Conservation (phyloP, 1,140 invertebrate species). For the Lepidurus apus region DNA sequence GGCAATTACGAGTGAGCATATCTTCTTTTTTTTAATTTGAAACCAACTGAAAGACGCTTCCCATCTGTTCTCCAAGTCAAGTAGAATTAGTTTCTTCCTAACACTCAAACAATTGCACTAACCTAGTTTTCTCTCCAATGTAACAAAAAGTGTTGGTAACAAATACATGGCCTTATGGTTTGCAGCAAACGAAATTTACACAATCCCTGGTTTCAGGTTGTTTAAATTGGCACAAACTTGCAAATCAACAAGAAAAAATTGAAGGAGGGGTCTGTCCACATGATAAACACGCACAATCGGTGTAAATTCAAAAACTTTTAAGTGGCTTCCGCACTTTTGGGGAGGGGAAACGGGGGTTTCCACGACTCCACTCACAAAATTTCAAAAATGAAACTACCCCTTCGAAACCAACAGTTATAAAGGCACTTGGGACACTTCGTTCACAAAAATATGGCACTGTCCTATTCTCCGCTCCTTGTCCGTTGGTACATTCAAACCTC, state of each 20-base stretch:
- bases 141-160: constrained; percentile 18
- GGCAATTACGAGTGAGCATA: constrained; percentile 13
- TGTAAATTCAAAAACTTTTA: background rate
- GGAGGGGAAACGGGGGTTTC: background rate
- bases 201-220: constrained; percentile 15
- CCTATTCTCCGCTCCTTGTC: background rate
- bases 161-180: constrained; percentile 8
- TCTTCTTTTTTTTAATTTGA: background rate
- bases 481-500: background rate
- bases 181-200: background rate
- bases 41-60: constrained; percentile 13
- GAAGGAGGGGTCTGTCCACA: background rate
- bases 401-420: background rate
- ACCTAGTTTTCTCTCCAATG: background rate
- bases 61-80: background rate
- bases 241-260: background rate
- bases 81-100: constrained; percentile 3
- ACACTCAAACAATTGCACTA: constrained; percentile 15
- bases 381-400: background rate
- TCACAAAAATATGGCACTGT: constrained; percentile 19
- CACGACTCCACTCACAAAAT: background rate
- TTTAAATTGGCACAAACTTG: constrained; percentile 15
- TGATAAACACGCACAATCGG: background rate
- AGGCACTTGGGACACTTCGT: constrained; percentile 10
- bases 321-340: constrained; percentile 7